Evolutionary conservation across 2,797 vertebrate species (phyloP).

Genomic region (Glyptemys insculpta): DNA sequence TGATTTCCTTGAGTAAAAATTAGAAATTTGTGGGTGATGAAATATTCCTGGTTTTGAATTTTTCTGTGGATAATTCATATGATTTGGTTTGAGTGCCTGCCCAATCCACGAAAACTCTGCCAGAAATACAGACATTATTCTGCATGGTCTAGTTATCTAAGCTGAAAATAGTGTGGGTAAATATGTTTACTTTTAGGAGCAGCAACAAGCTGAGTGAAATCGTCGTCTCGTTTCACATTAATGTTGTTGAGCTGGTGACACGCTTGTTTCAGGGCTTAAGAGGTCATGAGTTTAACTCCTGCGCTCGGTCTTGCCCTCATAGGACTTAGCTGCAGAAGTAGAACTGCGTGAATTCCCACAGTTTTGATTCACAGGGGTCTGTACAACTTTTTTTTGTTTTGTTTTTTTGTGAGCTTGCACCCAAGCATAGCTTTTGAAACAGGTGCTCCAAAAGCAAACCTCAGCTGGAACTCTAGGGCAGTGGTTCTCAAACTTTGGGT

Average conservation of each 20-base stretch:
- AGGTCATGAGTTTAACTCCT: neutral
- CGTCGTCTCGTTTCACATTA: neutral
- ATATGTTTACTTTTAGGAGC: neutral
- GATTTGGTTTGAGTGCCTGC: neutral
- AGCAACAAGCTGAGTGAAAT: neutral
- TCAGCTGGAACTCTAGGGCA: neutral
- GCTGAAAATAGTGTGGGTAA: neutral
- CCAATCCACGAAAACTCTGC: neutral
- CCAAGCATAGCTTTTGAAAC: neutral
- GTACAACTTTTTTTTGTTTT: neutral
- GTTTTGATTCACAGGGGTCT: neutral
- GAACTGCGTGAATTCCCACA: neutral
- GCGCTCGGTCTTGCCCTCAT: neutral
- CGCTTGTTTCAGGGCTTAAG: neutral
- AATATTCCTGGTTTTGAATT: accelerated
- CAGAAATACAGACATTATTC: neutral
- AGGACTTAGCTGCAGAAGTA: neutral
- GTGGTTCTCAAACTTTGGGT: neutral
- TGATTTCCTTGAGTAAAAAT: neutral
- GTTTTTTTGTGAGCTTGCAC: neutral
- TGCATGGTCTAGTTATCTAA: neutral
- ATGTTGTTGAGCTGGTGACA: neutral
- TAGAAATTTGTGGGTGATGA: neutral
- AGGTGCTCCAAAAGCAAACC: neutral
- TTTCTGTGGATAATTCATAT: neutral